Base-by-base conservation (phyloP, 2,797 vertebrate species). In the Cercopithecus hamlyni region DNA sequence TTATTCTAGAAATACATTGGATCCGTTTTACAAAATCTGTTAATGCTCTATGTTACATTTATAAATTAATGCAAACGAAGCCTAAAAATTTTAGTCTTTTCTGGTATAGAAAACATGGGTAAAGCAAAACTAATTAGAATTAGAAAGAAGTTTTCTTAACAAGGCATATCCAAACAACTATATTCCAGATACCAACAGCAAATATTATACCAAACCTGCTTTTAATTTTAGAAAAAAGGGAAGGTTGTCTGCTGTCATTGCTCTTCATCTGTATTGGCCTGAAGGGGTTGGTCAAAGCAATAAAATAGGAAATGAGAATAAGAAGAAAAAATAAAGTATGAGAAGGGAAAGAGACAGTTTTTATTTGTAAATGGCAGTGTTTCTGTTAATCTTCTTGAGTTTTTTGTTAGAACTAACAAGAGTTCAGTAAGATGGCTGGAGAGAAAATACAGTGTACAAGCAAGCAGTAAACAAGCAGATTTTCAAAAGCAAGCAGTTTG, bases 41-140 rank as follows among this genome's bases (percentile, higher is more conserved):
- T 52, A 77, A 13, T 94, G 45, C 17, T 86, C 15, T 92, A 0
- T 33, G 30, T 93, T 64, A 82, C 50, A 7, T 50, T 83, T 95
- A 67, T 41, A 85, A 22, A 41, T 93, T 67, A 64, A 33, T 77
- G 24, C 84, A 94, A 96, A 93, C n/a, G n/a, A 79, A 96, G n/a
- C 30, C 82, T 52, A 61, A 88, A 83, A 73, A 79, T 61, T 33
- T 90, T 58, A 80, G 39, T 52, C 50, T 86, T 77, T 86, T 10
- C 33, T 70, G 33, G 67, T 83, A 45, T 39, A 55, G 82, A 86
- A 92, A 79, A 43, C 43, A 92, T 48, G 30, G 89, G 27, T 79
- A 76, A 83, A 89, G 19, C 30, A 85, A 84, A 87, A 61, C 36
- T 43, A 96, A 9, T n/a, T 94, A 70, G 58, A 24, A 27, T 80